Evolutionary conservation across 2,888 invertebrate genomes (phyloP).

Genomic region (Lobophora halterata): DNA sequence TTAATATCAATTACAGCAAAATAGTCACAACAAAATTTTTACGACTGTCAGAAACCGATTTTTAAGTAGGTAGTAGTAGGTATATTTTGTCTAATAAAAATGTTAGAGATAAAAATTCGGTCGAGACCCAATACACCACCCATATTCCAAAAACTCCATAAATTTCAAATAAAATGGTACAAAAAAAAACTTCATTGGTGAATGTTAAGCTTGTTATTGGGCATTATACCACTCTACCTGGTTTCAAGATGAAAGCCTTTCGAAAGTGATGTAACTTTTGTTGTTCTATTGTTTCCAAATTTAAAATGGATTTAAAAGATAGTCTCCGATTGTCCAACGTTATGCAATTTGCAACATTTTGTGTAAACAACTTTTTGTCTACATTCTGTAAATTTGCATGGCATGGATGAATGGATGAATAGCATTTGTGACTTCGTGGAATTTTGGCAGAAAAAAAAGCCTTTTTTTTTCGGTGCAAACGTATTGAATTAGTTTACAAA

Average conservation of each 20-base stretch:
- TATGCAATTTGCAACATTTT: conserved; percentile 42
- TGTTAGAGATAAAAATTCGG: no score
- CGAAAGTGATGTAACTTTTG: conserved; percentile 20
- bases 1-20: no score
- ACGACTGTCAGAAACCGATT: no score
- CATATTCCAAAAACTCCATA: background rate
- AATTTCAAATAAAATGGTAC: no score
- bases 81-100: no score
- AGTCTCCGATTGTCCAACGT: conserved; percentile 36
- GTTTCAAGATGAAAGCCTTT: conserved; percentile 4
- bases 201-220: background rate
- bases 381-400: conserved; percentile 29
- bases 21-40: no score
- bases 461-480: no score
- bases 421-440: conserved; percentile 13
- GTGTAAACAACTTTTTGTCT: conserved; percentile 36
- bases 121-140: no score
- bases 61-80: no score
- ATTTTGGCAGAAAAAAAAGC: no score
- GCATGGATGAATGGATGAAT: conserved; percentile 20
- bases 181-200: no score
- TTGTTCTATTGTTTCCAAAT: conserved; percentile 30
- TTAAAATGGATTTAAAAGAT: conserved; percentile 31
- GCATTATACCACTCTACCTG: conserved; percentile 14
- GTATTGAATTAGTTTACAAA: no score